Evolutionary conservation across 2,888 invertebrate genomes (phyloP).

Genomic region (Isoperla grammatica): DNA sequence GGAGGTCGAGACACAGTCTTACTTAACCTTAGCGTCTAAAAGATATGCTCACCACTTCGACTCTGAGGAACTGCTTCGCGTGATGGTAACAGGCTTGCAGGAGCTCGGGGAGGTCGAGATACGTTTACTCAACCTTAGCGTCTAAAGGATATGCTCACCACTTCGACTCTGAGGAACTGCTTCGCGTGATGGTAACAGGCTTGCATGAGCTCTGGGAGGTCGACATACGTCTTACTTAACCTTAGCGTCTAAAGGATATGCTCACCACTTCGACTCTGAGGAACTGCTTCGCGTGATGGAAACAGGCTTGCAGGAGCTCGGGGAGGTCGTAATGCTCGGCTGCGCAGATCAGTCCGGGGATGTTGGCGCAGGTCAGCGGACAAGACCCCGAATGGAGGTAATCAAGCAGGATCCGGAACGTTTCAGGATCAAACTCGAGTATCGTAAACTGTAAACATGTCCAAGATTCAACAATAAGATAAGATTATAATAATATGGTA

Average conservation of each 20-base stretch:
- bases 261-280: slow-evolving; percentile 82
- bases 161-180: slow-evolving; percentile 86
- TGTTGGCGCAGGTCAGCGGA: slow-evolving; percentile 84
- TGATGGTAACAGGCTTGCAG: slow-evolving; percentile 94
- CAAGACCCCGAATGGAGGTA: slow-evolving; percentile 91
- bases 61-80: slow-evolving; percentile 86
- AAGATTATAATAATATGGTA: background rate
- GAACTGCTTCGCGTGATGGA: slow-evolving; percentile 93
- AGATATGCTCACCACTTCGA: slow-evolving; percentile 73
- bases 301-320: slow-evolving; percentile 87
- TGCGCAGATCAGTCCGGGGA: slow-evolving; percentile 88
- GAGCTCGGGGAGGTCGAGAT: slow-evolving; percentile 84
- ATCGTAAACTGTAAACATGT: slow-evolving; percentile 69
- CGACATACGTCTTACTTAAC: too few species aligned
- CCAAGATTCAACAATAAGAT: background rate
- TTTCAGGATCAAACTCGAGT: slow-evolving; percentile 92
- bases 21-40: too few species aligned
- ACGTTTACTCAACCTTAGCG: too few species aligned
- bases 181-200: slow-evolving; percentile 95
- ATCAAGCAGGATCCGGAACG: slow-evolving; percentile 83
- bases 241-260: too few species aligned
- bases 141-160: slow-evolving; percentile 65
- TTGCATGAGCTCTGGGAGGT: slow-evolving; percentile 84
- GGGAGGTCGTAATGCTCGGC: slow-evolving; percentile 93
- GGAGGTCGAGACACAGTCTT: too few species aligned